Conservation (phyloP, 2,113 vertebrate species). For the Pachycephala philippinensis region DNA sequence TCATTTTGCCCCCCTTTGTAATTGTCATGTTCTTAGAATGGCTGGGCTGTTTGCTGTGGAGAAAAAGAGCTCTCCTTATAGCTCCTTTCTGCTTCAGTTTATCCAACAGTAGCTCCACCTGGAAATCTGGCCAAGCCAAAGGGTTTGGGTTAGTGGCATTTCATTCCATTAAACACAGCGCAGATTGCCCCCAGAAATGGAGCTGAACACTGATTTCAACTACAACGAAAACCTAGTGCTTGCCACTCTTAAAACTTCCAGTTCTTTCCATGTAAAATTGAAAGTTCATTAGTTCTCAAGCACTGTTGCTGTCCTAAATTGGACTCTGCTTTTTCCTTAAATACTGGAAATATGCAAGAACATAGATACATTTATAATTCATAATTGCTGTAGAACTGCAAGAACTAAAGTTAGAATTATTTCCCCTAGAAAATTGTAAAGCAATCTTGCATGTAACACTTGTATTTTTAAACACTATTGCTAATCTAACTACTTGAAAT, state of each 20-base stretch:
- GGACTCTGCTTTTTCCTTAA: neutral
- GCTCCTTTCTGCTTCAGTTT: slow-evolving; percentile 94
- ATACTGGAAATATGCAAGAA: neutral
- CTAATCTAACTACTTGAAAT: neutral
- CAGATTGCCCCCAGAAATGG: neutral
- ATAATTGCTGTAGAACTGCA: neutral
- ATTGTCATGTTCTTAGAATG: slow-evolving; percentile 89
- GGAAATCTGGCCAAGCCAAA: slow-evolving; percentile 81
- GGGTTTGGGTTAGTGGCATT: neutral
- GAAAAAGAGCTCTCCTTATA: slow-evolving; percentile 88
- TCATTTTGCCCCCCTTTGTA: slow-evolving; percentile 66
- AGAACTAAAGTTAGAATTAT: neutral
- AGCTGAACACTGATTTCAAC: neutral
- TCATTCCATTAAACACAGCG: neutral
- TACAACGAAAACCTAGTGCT: neutral
- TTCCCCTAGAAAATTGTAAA: neutral
- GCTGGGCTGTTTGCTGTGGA: slow-evolving; percentile 75
- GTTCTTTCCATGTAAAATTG: neutral
- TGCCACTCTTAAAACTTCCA: neutral
- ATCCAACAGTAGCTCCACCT: slow-evolving; percentile 89
- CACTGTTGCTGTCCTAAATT: neutral
- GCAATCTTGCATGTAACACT: neutral
- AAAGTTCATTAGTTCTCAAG: neutral
- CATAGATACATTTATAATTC: neutral
- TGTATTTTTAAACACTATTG: neutral